phyloP scores from a whole-genome alignment of 2,113 vertebrate genomes.

The Ivindomyrus marchei region DNA sequence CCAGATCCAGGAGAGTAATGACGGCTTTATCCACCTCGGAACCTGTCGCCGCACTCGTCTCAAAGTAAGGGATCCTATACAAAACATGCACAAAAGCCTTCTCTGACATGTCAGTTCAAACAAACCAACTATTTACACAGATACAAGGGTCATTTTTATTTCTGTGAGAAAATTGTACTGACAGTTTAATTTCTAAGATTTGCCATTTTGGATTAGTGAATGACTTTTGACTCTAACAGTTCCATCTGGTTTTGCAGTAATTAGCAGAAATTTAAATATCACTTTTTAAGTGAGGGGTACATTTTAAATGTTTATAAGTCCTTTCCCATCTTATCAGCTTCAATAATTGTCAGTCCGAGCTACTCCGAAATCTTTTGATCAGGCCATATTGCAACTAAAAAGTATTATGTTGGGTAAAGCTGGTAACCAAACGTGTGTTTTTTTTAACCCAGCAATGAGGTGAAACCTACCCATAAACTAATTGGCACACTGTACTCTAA shows the following conservation, averaged over 20 bases:
- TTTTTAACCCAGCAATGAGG: background rate
- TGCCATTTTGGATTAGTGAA: background rate
- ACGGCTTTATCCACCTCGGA: constrained; percentile 80
- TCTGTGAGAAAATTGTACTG: background rate
- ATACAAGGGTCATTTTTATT: background rate
- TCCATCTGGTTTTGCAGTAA: background rate
- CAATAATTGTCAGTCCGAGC: background rate
- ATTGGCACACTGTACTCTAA: background rate
- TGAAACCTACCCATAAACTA: background rate
- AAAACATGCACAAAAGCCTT: background rate
- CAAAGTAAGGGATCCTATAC: constrained; percentile 82
- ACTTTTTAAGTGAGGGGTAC: background rate
- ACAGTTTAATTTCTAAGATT: background rate
- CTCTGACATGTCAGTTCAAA: background rate
- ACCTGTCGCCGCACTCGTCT: constrained; percentile 86
- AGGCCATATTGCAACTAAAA: background rate
- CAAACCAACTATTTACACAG: background rate
- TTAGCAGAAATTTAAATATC: background rate
- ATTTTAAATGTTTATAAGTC: background rate
- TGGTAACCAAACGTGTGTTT: background rate
- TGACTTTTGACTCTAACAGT: background rate
- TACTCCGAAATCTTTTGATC: background rate
- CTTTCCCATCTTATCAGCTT: background rate
- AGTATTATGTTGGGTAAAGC: background rate
- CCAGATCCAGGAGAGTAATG: constrained; percentile 83